Evolutionary conservation across 2,113 vertebrate species (phyloP), one percentile per base, ranked within the genome.

Genomic region (Corythornis cristatus): DNA sequence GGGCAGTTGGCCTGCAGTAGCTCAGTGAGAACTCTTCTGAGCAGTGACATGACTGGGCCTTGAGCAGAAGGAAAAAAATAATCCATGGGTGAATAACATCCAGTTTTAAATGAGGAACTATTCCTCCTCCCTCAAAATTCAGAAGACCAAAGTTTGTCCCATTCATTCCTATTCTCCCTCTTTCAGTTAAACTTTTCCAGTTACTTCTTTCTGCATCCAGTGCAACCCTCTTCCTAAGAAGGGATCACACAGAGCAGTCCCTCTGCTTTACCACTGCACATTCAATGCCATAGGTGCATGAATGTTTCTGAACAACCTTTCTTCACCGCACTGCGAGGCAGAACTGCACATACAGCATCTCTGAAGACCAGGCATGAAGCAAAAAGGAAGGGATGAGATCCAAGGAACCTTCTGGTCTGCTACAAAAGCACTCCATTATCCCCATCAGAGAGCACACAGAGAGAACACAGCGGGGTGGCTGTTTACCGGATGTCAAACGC

Each of bases 401-500:
- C 20, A 46, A 5, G 5, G 7, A 88, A 15, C 15, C 40, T 57
- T 54, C 61, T 70, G 29, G 37, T 11, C 4, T 14, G 51, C 31
- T 48, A 74, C 19, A 45, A 20, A 77, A 74, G 14, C 12, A 7
- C 23, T 57, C 33, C n/a, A 64, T 19, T 18, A 80, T 75, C 66
- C 81, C n/a, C 67, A 74, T 9, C 54, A 54, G 37, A 51, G 2
- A 58, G n/a, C n/a, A 31, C 11, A 64, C 16, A 56, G 57, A 48
- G 22, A 45, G 14, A 45, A 46, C 21, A 6, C 2, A 66, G 77
- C 3, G 71, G 23, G 29, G 28, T 33, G 76, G 84, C 2, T 12
- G 19, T 61, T 97, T 97, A 99, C 99, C 98, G 98, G 90, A 99
- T 99, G 84, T 98, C 95, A 16, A 99, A 99, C 2, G 98, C 88